Conservation (phyloP, 2,797 vertebrate genomes). For the Pagetopsis macropterus region DNA sequence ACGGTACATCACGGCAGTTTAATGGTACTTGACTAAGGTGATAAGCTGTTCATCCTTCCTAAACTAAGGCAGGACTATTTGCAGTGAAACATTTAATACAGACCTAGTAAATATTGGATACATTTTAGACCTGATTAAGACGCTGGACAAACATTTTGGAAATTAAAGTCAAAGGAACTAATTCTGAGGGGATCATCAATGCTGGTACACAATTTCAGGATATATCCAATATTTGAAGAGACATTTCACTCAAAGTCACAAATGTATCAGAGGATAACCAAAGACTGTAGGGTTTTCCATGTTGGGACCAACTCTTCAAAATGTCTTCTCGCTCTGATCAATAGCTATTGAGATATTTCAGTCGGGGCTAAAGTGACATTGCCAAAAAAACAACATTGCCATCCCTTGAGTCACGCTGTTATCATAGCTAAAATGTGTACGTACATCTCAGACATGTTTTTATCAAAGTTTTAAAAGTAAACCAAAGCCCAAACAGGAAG, state of each 20-base stretch:
- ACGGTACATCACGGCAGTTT: no score
- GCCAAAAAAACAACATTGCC: not conserved
- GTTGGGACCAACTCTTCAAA: not conserved
- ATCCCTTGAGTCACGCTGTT: not conserved
- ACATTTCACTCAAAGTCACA: not conserved
- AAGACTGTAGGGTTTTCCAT: not conserved
- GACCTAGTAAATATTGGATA: no score
- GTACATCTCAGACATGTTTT: not conserved
- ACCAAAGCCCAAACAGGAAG: not conserved
- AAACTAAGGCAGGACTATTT: no score
- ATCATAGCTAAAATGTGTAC: not conserved
- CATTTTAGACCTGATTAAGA: not conserved
- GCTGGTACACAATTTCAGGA: no score
- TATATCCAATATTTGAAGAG: no score
- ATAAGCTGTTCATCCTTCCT: no score
- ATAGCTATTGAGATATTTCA: not conserved
- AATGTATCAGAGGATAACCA: not conserved
- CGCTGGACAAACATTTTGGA: not conserved
- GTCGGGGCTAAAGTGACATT: not conserved
- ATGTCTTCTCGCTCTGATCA: not conserved
- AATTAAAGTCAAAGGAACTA: not conserved
- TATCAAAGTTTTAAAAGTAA: not conserved
- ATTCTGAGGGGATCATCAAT: not conserved
- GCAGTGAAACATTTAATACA: no score
- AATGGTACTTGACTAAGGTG: no score